Conservation (phyloP, 2,888 invertebrate species). For the Pseudolycoriella hygida region DNA sequence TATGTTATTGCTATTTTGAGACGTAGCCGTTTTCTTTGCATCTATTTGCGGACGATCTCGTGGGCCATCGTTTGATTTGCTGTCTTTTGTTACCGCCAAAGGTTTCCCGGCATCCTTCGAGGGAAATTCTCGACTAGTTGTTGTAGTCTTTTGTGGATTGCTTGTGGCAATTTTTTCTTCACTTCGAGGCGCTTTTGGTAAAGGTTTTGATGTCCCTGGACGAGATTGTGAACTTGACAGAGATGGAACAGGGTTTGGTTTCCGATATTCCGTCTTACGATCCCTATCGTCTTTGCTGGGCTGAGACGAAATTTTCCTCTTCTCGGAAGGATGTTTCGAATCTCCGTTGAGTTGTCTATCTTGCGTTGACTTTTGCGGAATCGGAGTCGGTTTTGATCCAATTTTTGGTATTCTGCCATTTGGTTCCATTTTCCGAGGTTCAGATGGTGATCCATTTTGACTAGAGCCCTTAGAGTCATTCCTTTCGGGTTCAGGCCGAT, state of each 20-base stretch:
- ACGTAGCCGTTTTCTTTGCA: constrained; percentile 8
- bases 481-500: constrained; percentile 9
- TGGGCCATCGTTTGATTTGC: neutral
- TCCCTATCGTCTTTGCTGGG: neutral
- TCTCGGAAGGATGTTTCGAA: constrained; percentile 14
- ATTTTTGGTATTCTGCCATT: constrained; percentile 37
- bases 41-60: no score
- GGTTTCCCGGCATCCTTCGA: neutral
- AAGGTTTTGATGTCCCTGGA: neutral
- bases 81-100: neutral
- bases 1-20: constrained; percentile 18
- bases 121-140: neutral
- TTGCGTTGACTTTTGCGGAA: neutral
- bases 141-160: neutral
- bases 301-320: constrained; percentile 4
- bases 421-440: constrained; percentile 16
- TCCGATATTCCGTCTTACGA: neutral
- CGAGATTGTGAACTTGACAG: neutral
- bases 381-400: constrained; percentile 15
- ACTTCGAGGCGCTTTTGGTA: neutral
- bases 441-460: neutral
- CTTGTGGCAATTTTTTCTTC: neutral
- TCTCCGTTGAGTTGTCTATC: neutral
- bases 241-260: no score
- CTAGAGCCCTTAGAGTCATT: neutral